Evolutionary conservation across 2,888 invertebrate genomes (phyloP).

Genomic region (Spialia ferax): DNA sequence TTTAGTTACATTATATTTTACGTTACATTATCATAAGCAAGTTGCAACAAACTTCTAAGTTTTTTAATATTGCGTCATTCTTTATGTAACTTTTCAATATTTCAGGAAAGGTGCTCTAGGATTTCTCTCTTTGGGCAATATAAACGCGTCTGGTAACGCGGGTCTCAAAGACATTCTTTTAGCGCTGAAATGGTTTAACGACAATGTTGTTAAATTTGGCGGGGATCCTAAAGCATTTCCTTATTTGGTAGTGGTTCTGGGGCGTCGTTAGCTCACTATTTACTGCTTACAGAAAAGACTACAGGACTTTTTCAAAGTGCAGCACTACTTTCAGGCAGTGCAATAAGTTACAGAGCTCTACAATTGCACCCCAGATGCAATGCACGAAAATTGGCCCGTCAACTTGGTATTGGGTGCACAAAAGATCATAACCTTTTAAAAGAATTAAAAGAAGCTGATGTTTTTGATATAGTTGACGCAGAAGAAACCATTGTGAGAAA

Average conservation of each 20-base stretch:
- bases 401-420: background rate
- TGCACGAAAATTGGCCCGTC: background rate
- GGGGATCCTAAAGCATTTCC: constrained; percentile 6
- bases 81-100: background rate
- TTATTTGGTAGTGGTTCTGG: constrained; percentile 2
- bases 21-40: too few relatives aligned
- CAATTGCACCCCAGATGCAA: background rate
- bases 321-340: background rate
- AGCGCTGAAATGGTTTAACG: constrained; percentile 22
- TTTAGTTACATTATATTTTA: too few relatives aligned
- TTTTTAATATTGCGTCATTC: too few relatives aligned
- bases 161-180: constrained; percentile 55
- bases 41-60: too few relatives aligned
- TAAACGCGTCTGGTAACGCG: constrained; percentile 56
- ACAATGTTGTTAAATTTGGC: constrained; percentile 2
- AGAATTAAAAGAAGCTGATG: constrained; percentile 44
- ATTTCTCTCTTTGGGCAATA: constrained; percentile 43
- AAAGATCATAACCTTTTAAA: background rate
- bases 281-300: background rate
- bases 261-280: background rate
- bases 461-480: constrained; percentile 48
- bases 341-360: background rate
- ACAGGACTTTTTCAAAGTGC: background rate
- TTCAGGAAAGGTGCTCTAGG: constrained; percentile 27
- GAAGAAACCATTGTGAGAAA: constrained; percentile 47